phyloP scores from a whole-genome alignment of 2,797 vertebrate species.

The Xiphorhynchus erythropygius region DNA sequence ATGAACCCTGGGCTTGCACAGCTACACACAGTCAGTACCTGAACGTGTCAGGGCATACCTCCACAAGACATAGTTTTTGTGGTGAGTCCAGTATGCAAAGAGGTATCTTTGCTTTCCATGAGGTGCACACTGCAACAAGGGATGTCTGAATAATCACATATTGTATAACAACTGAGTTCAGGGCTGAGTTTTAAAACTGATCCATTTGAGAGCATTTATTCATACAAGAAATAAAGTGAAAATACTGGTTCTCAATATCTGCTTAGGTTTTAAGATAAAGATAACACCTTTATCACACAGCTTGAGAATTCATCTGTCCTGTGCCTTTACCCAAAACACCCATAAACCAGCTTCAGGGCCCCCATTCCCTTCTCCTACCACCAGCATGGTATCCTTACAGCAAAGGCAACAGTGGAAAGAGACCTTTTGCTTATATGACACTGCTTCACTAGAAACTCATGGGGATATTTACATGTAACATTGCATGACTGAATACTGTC shows the following conservation, averaged over 20 bases:
- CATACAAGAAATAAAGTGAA: neutral
- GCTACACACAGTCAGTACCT: neutral
- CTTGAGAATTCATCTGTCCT: neutral
- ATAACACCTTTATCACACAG: neutral
- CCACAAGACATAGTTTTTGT: neutral
- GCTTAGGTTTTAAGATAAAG: neutral
- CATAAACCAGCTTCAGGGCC: neutral
- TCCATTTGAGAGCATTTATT: neutral
- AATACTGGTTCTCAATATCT: neutral
- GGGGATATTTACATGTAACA: neutral
- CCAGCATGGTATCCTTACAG: neutral
- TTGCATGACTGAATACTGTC: neutral
- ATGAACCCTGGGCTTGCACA: neutral
- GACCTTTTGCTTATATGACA: neutral
- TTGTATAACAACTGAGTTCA: neutral
- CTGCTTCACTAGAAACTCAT: neutral
- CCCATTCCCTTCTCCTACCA: neutral
- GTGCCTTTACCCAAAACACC: neutral
- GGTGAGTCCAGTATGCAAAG: neutral
- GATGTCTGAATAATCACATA: neutral
- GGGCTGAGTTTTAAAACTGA: neutral
- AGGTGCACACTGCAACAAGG: neutral
- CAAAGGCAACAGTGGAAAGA: neutral
- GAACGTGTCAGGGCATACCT: neutral
- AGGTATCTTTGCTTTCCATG: rapidly evolving